A percentile compares a stretch with the other conserved stretches of the same genome.
These are phyloP conservation scores for Venturia canescens DNA, from an alignment of 1,140 invertebrate species.

Conservation along the genomic window DNA sequence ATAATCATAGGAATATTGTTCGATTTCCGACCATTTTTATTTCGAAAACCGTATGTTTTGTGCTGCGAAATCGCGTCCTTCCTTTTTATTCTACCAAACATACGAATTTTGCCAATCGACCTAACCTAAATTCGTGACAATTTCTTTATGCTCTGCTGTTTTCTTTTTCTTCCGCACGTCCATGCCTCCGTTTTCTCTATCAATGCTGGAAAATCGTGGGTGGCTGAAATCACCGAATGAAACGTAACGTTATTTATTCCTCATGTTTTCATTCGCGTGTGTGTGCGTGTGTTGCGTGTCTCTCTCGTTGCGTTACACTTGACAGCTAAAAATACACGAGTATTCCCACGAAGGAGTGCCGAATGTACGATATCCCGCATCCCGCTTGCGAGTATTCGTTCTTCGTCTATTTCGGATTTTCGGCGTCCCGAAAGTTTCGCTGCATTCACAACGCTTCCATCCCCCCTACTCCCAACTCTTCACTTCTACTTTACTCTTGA, in stretches of 20 bases:
- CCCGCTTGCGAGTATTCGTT: not conserved
- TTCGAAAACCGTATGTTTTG: too few relatives aligned
- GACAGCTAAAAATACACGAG: conserved; percentile 33
- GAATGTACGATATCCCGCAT: conserved; percentile 9
- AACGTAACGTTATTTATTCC: not conserved
- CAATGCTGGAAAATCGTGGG: not conserved
- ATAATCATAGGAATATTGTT: too few relatives aligned
- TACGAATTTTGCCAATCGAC: not conserved
- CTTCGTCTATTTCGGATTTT: conserved; percentile 41
- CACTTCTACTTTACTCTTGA: not conserved
- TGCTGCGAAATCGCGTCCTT: too few relatives aligned
- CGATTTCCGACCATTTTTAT: too few relatives aligned
- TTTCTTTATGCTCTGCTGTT: not conserved
- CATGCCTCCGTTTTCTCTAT: not conserved
- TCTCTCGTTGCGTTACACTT: conserved; percentile 18
- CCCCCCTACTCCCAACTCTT: not conserved
- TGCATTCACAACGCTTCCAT: conserved; percentile 11
- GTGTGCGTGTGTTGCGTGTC: not conserved
- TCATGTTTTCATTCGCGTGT: not conserved
- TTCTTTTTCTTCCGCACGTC: too few relatives aligned
- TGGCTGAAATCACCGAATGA: not conserved
- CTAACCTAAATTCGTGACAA: conserved; percentile 11
- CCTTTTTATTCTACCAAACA: not conserved
- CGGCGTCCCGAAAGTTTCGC: conserved; percentile 35
- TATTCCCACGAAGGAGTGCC: conserved; percentile 39